Base-by-base conservation (phyloP, 2,888 invertebrate species). In the Harpagoxenus sublaevis region DNA sequence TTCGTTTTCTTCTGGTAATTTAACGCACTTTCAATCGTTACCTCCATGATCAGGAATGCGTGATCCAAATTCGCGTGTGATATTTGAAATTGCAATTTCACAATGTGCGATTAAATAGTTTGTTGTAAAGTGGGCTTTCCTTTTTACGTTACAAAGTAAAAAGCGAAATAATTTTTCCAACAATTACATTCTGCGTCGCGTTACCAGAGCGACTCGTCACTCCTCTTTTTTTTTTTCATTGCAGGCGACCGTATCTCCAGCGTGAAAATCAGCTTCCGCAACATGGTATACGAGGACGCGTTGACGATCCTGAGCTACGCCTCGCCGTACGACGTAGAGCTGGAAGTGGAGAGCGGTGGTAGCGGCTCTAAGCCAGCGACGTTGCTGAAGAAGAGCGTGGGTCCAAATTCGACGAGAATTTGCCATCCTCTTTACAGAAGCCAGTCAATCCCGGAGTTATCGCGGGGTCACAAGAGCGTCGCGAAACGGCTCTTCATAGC, bases 241-340 rank as follows among this genome's bases (percentile, higher is more conserved):
- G 53, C 96, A 98, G 98, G 98, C 87, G 99, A 99, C 95, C 97
- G 98, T 89, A 98, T 99, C 90, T 97, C 97, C 90, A 97, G 97
- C 90, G 97, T 99, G 85, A 98, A 97, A 77, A 98, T 99, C 75
- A 98, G 97, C 93, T 98, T 98, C 94, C 97, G 97, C 79, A 98
- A 98, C 87, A 98, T 98, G 95, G 98, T 98, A 0, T 97, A 98
- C 93, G 98, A 98, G 94, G 99, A 99, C 93, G 99, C 99, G 0
- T 96, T 98, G 77, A 97, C 98, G 2, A 98, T 99, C 87, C 95
- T 99, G 62, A 98, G 98, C 87, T 98, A 98, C 89, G 98, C 98
- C 8, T 98, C 98, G 57, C 98, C 99, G 0, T 99, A 99, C 93
- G 98, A 98, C 84, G 98, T 98, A 23, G 97, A 97, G 88, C 95